Evolutionary conservation across 2,888 invertebrate species (phyloP).

Genomic region (Ectemnius lituratus): DNA sequence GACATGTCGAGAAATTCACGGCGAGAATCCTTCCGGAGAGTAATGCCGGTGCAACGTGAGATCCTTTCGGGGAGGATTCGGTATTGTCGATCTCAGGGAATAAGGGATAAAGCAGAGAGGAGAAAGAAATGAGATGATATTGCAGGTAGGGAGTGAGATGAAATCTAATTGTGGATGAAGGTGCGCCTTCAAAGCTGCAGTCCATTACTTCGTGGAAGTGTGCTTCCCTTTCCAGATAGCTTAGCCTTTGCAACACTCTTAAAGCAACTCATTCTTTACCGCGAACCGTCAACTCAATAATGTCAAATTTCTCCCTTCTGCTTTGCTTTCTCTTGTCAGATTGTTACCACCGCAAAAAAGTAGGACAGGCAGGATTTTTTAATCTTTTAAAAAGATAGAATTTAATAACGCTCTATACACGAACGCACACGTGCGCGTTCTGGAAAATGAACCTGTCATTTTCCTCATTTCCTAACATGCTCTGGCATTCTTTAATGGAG

Average conservation of each 20-base stretch:
- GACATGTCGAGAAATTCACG: too few species aligned
- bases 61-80: too few species aligned
- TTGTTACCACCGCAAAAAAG: too few species aligned
- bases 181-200: slow-evolving; percentile 3
- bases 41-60: too few species aligned
- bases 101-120: too few species aligned
- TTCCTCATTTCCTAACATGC: background rate
- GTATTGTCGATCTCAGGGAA: too few species aligned
- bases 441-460: background rate
- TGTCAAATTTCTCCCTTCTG: too few species aligned
- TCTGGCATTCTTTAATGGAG: background rate
- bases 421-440: background rate
- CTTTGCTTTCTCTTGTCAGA: too few species aligned
- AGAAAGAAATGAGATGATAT: too few species aligned
- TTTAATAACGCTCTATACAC: background rate
- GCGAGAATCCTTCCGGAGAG: too few species aligned
- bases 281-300: background rate
- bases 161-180: background rate
- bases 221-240: background rate
- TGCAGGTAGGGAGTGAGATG: background rate
- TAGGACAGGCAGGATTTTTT: too few species aligned
- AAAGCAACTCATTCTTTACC: background rate
- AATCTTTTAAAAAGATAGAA: too few species aligned
- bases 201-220: background rate
- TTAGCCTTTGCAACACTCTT: background rate